phyloP scores from a whole-genome alignment of 2,888 invertebrate species.

The Amiota communis region DNA sequence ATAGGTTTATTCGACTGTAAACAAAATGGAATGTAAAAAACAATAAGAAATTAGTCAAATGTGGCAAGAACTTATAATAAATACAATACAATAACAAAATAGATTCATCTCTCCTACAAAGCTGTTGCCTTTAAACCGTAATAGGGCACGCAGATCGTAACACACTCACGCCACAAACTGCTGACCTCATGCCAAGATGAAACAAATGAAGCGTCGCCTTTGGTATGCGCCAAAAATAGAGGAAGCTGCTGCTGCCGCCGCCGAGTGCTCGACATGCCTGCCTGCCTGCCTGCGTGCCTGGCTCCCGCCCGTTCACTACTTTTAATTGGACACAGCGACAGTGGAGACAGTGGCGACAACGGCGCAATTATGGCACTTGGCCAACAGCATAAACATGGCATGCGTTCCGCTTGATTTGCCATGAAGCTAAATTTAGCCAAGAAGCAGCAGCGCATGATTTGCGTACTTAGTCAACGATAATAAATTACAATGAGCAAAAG shows the following conservation, averaged over 20 bases:
- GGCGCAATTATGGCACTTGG: slow-evolving; percentile 61
- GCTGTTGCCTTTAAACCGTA: slow-evolving; percentile 9
- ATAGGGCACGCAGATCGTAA: slow-evolving; percentile 23
- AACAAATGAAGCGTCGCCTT: slow-evolving; percentile 10
- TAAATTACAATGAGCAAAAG: slow-evolving; percentile 31
- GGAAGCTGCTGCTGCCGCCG: slow-evolving; percentile 48
- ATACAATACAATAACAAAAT: background rate
- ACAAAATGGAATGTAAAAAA: slow-evolving; percentile 25
- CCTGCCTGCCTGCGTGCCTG: slow-evolving; percentile 41
- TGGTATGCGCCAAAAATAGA: slow-evolving; percentile 54
- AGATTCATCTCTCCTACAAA: slow-evolving; percentile 23
- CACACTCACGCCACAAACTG: slow-evolving; percentile 26
- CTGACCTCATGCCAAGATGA: slow-evolving; percentile 58
- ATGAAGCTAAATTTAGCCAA: slow-evolving; percentile 49
- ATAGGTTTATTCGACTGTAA: slow-evolving; percentile 92
- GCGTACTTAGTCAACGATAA: slow-evolving; percentile 35
- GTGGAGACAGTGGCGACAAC: slow-evolving; percentile 12
- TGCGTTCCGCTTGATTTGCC: slow-evolving; percentile 61
- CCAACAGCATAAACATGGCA: slow-evolving; percentile 63
- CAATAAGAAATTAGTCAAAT: slow-evolving; percentile 51
- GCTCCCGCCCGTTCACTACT: slow-evolving; percentile 35
- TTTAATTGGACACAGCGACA: slow-evolving; percentile 60
- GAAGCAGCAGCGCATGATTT: slow-evolving; percentile 42
- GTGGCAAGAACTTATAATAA: background rate
- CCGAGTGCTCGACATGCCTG: slow-evolving; percentile 34